Evolutionary conservation across 2,797 vertebrate species (phyloP), one percentile per base, ranked within the genome.

Genomic region (Arctocebus calabarensis): DNA sequence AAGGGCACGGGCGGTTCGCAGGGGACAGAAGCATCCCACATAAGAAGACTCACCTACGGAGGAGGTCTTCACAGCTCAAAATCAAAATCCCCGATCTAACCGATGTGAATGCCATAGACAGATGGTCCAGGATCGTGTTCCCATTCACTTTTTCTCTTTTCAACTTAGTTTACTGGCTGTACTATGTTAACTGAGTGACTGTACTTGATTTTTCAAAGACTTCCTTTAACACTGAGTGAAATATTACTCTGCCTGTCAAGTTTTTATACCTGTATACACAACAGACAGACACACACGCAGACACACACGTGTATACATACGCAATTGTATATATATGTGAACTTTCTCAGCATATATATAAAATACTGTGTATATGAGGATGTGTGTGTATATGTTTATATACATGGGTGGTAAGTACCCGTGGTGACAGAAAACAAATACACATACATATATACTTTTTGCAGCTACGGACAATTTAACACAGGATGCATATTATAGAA

Each of bases 61-160:
- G 99, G 96, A 98, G 99, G 95, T 99, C 99, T 48, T 99, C 99
- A 0, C 99, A 99, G 97, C 98, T 99, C 95, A 99, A 99, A 98
- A 99, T 99, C 97, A 99, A 99, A 98, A 99, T 99, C 98, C 99
- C 99, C 0, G 99, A 99, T 98, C 99, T 99, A 95, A 99, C 99
- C 1, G 99, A 99, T 96, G 99, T 99, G 97, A 99, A 99, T 96
- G 98, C 99, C 98, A 99, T 99, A 73, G 99, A 99, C 98, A 99
- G 99, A 97, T 99, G 99, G 99, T 99, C 99, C 97, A 98, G 99
- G 98, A 99, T 99, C 98, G 99, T 99, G 98, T 99, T 99, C 98
- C 99, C 99, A 8, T 98, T 99, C 97, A 99, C 98, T 17, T 99
- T 99, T 98, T 99, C 99, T 98, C 99, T 99, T 97, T 99, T 99